Evolutionary conservation across 2,888 invertebrate genomes (phyloP).

Genomic region (Tribolium freemani): DNA sequence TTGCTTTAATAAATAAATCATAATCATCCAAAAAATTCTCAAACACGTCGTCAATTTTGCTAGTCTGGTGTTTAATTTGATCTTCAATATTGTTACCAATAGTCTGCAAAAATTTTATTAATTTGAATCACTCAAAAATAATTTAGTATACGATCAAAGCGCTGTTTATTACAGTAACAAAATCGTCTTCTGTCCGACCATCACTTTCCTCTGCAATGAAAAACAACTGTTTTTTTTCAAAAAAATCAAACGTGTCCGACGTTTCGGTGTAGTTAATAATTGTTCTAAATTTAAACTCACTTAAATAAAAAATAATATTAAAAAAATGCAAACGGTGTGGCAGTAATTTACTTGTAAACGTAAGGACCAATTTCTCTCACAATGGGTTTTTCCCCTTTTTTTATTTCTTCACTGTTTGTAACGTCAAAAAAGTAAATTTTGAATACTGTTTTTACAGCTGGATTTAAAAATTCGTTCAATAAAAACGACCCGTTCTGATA

Average conservation of each 20-base stretch:
- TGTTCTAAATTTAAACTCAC: background rate
- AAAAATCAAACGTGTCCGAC: conserved; percentile 5
- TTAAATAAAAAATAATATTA: background rate
- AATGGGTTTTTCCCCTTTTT: conserved; percentile 70
- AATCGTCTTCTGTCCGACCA: conserved; percentile 68
- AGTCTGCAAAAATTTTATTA: background rate
- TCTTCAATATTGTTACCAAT: background rate
- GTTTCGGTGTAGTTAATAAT: background rate
- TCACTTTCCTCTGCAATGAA: conserved; percentile 70
- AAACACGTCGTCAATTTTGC: background rate
- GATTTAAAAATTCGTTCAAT: background rate
- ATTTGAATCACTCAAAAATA: background rate
- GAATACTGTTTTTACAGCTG: conserved; percentile 59
- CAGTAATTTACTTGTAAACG: conserved; percentile 72
- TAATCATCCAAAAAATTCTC: too few relatives aligned
- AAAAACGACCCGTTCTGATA: background rate
- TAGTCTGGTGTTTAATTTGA: conserved; percentile 1
- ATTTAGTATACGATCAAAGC: conserved; percentile 17
- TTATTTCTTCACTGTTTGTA: conserved; percentile 72
- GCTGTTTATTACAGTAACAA: conserved; percentile 41
- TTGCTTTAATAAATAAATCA: too few relatives aligned
- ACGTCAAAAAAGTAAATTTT: conserved; percentile 74
- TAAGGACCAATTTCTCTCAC: conserved; percentile 76
- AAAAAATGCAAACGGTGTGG: background rate
- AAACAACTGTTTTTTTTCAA: conserved; percentile 56